Conservation (phyloP, 2,888 invertebrate species). For the Cryptophagus acutangulus region DNA sequence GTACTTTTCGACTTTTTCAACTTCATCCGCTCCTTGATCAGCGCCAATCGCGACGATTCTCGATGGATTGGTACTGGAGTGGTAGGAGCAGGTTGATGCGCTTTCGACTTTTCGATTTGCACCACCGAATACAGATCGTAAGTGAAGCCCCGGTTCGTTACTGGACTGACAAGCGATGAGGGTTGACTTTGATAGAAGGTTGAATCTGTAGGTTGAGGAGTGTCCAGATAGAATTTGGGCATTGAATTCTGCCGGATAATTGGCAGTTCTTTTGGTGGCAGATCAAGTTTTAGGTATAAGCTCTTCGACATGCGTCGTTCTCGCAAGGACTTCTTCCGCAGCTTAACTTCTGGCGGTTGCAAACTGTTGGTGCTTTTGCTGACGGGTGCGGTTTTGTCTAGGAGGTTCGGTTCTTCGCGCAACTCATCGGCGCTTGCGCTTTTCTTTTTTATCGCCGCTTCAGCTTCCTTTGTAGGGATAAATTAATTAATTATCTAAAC, state of each 20-base stretch:
- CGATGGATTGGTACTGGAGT: conserved; percentile 24
- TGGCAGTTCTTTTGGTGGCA: conserved; percentile 39
- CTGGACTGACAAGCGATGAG: conserved; percentile 40
- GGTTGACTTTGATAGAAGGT: conserved; percentile 33
- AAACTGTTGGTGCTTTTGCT: conserved; percentile 8
- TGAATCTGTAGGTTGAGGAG: conserved; percentile 41
- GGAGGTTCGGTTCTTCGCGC: conserved; percentile 3
- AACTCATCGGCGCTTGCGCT: not conserved
- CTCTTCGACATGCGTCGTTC: conserved; percentile 44
- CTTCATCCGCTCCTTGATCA: conserved; percentile 36
- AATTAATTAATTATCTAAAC: no score
- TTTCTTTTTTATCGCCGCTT: no score
- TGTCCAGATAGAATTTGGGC: conserved; percentile 47
- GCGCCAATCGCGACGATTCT: conserved; percentile 26
- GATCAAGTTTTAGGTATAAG: conserved; percentile 39
- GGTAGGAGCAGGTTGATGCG: conserved; percentile 15
- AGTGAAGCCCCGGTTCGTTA: conserved; percentile 30
- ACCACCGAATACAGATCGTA: conserved; percentile 46
- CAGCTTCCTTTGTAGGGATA: no score
- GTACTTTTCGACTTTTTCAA: conserved; percentile 34
- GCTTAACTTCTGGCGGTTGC: conserved; percentile 22
- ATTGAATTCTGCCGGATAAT: conserved; percentile 45
- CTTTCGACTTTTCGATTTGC: conserved; percentile 42
- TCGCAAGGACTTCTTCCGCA: conserved; percentile 41
- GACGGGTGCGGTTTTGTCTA: not conserved